Evolutionary conservation across 2,797 vertebrate species (phyloP).

Genomic region (Anas flavirostris): DNA sequence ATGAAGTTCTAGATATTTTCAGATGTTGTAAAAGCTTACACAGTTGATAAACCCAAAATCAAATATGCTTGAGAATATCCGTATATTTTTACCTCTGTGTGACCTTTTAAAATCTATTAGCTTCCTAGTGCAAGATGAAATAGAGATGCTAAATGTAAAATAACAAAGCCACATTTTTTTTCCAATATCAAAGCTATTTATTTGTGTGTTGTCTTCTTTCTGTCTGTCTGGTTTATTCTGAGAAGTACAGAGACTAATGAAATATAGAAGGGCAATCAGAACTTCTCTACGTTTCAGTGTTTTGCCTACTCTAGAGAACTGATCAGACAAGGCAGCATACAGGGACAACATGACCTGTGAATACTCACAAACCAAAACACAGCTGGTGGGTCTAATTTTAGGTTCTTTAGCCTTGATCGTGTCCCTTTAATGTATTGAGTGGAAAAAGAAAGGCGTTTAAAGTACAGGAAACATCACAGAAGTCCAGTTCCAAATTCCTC

Average conservation of each 20-base stretch:
- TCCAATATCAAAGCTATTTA: neutral
- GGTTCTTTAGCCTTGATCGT: conserved; percentile 68
- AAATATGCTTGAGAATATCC: neutral
- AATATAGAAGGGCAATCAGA: neutral
- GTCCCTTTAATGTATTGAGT: conserved; percentile 71
- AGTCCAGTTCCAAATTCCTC: conserved; percentile 52
- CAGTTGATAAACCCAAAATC: neutral
- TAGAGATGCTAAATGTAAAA: neutral
- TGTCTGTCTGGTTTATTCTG: neutral
- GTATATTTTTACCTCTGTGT: neutral
- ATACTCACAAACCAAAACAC: conserved; percentile 72
- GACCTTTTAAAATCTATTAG: neutral
- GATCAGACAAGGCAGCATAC: conserved; percentile 29
- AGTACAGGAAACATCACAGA: conserved; percentile 66
- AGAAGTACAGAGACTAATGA: neutral
- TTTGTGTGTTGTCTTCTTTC: neutral
- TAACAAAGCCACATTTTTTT: neutral
- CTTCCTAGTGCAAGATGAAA: neutral
- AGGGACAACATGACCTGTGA: conserved; percentile 55
- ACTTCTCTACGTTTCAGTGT: conserved; percentile 43
- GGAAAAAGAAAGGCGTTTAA: conserved; percentile 61
- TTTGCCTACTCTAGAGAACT: conserved; percentile 34
- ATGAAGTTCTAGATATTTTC: conserved; percentile 25
- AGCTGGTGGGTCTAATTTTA: conserved; percentile 76
- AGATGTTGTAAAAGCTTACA: conserved; percentile 7